A percentile compares a stretch with the other conserved stretches of the same genome.
Evolutionary conservation across 2,888 invertebrate species (phyloP).

Genomic region (Heteropelma amictum): DNA sequence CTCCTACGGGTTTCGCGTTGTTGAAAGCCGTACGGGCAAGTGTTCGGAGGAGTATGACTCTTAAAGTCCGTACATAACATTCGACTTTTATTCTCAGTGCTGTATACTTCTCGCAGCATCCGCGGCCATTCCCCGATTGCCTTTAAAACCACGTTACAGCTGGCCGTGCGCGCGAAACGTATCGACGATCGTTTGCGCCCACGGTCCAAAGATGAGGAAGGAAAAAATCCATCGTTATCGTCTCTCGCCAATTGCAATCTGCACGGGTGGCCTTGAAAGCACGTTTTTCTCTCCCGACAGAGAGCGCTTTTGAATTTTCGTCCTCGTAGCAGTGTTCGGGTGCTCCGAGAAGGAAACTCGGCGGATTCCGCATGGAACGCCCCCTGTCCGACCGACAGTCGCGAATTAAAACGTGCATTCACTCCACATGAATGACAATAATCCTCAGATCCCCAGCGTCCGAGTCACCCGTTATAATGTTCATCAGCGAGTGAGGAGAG

Average conservation of each 20-base stretch:
- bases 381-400: background rate
- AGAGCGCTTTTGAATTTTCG: too few species aligned
- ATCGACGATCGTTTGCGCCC: slow-evolving; percentile 8
- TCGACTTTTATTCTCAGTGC: background rate
- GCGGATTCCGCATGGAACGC: background rate
- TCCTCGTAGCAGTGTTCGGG: too few species aligned
- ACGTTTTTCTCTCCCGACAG: too few species aligned
- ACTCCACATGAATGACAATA: slow-evolving; percentile 43
- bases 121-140: background rate
- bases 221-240: too few species aligned
- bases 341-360: background rate
- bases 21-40: background rate
- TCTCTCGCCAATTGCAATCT: too few species aligned
- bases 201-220: background rate
- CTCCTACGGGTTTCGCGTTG: slow-evolving; percentile 4
- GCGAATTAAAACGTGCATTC: slow-evolving; percentile 20
- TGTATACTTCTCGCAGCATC: background rate
- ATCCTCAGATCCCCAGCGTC: slow-evolving; percentile 42
- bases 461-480: slow-evolving; percentile 55
- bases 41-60: background rate
- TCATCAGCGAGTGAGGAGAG: background rate
- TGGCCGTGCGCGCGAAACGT: background rate
- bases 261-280: too few species aligned
- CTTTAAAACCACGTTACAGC: background rate
- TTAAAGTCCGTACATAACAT: slow-evolving; percentile 1